Base-by-base conservation (phyloP, 35 echinoderm and acorn worm species). In the Lytechinus pictus region DNA sequence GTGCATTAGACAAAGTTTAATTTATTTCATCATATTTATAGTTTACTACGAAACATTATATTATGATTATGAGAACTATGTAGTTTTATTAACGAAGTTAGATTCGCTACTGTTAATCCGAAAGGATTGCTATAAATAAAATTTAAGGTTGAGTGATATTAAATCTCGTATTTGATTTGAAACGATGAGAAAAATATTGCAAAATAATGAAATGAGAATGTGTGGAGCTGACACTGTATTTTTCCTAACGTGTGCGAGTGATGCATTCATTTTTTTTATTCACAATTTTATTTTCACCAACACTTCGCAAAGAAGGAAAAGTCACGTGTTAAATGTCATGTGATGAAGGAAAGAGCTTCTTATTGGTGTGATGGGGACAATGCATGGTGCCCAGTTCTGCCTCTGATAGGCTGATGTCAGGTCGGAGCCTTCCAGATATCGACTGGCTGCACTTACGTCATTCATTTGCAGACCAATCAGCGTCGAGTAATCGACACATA, bases 201-300 rank as follows among this genome's bases (percentile, higher is more conserved):
- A 93, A 93, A 93, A 54, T 54, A 54, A 93, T 93, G 92, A 93
- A 55, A 57, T 90, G 88, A 90, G 55, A 93, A 54, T 93, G 92
- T 93, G 92, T 93, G 92, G 92, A 93, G 33, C 28, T 90, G 92
- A 93, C 55, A 9, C 27, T 93, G 92, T 93, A 93, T 93, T 93
- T 93, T 93, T 57, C 92, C 92, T 93, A 54, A 93, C 52, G 92
- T 93, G 92, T 93, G 66, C 66, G 92, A 93, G 92, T 93, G 92
- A 93, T 93, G 14, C 92, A 93, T 93, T 93, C 53, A 52, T 93
- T 55, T 93, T 93, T 93, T 93, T 27, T 27, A 57, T 93, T 93
- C 55, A 93, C 52, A 55, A 44, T 10, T 28, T 57, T 54, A 57
- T 55, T 93, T 57, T 93, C 55, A 57, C 54, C 16, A 90, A 10